phyloP scores from a whole-genome alignment of 2,797 vertebrate genomes.

The Tadarida brasiliensis region DNA sequence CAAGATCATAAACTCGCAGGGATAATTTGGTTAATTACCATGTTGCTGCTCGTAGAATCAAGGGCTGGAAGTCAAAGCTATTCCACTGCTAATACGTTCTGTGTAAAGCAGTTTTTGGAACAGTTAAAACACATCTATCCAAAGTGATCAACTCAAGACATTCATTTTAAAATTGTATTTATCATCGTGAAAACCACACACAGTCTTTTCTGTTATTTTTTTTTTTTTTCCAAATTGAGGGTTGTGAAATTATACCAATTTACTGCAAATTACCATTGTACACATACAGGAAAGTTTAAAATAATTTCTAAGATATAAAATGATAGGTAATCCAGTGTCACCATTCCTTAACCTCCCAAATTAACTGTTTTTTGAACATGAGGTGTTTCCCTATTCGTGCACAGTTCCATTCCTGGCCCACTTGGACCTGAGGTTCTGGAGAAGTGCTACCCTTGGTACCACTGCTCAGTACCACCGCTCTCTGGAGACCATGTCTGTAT shows the following conservation, averaged over 20 bases:
- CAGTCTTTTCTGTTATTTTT: slow-evolving; percentile 64
- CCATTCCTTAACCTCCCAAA: not conserved
- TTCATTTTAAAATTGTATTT: slow-evolving; percentile 81
- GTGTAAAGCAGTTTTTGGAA: slow-evolving; percentile 83
- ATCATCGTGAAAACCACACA: slow-evolving; percentile 68
- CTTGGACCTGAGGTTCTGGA: not conserved
- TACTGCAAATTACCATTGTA: slow-evolving; percentile 54
- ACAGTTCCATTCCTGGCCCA: not conserved
- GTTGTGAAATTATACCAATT: slow-evolving; percentile 81
- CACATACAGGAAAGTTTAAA: slow-evolving; percentile 63
- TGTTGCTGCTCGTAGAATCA: slow-evolving; percentile 81
- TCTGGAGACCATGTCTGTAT: not conserved
- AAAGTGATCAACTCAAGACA: slow-evolving; percentile 74
- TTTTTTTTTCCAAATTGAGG: slow-evolving; percentile 74
- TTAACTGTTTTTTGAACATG: not conserved
- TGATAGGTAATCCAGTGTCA: not conserved
- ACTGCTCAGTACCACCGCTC: too few species aligned
- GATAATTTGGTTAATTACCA: slow-evolving; percentile 87
- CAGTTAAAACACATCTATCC: slow-evolving; percentile 81
- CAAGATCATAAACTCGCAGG: slow-evolving; percentile 85
- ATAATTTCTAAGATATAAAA: slow-evolving; percentile 28
- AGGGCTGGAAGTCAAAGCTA: slow-evolving; percentile 80
- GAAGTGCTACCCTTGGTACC: not conserved
- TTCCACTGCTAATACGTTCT: slow-evolving; percentile 80
- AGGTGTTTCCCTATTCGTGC: not conserved